phyloP scores from a whole-genome alignment of 2,797 vertebrate genomes.

The Cygnus olor region DNA sequence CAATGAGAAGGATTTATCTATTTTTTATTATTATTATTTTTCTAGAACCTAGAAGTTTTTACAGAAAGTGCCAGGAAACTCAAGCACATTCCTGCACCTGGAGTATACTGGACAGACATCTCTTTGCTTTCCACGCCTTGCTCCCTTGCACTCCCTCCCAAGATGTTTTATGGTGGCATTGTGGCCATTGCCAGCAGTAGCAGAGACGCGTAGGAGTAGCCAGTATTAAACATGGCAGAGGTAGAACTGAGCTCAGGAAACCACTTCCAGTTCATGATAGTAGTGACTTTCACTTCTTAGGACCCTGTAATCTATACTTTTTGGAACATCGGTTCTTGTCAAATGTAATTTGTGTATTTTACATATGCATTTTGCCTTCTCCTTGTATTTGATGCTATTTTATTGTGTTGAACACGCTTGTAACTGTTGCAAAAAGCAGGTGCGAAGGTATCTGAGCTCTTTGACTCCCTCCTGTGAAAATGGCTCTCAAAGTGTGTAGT shows the following conservation, averaged over 20 bases:
- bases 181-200: neutral
- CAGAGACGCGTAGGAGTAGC: neutral
- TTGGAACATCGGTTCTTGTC: neutral
- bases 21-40: neutral
- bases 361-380: neutral
- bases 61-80: neutral
- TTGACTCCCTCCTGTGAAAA: neutral
- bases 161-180: neutral
- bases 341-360: neutral
- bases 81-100: neutral
- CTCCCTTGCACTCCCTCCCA: neutral
- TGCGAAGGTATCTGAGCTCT: neutral
- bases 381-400: neutral
- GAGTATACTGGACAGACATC: accelerated
- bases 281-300: neutral
- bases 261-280: neutral
- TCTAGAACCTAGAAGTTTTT: neutral
- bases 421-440: neutral
- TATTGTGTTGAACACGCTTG: neutral
- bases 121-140: neutral
- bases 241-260: neutral
- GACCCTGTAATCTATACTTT: neutral
- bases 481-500: neutral
- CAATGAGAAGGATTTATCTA: neutral
- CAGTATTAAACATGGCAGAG: neutral